These are phyloP conservation scores for Anguilla rostrata DNA, from an alignment of 2,113 vertebrate genomes.

Conservation along the genomic window DNA sequence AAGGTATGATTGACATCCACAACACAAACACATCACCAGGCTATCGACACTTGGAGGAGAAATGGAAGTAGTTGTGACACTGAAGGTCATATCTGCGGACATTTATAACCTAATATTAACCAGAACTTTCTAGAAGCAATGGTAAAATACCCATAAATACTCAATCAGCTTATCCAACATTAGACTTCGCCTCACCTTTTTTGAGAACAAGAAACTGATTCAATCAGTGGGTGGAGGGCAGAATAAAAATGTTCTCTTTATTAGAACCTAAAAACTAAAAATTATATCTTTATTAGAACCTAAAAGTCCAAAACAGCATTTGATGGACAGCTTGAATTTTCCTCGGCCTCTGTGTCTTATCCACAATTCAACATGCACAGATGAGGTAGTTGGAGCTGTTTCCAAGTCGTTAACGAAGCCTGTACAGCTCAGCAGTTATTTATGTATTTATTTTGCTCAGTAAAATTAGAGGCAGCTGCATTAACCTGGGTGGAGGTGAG, in stretches of 20 bases:
- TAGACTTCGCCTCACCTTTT: neutral
- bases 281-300: neutral
- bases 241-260: neutral
- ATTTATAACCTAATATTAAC: neutral
- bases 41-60: neutral
- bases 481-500: neutral
- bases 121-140: neutral
- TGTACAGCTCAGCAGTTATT: no score
- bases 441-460: neutral
- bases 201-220: neutral
- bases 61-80: neutral
- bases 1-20: slow-evolving; percentile 40
- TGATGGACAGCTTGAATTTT: neutral
- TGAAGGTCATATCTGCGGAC: neutral
- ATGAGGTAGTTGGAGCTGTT: neutral
- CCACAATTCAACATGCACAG: neutral
- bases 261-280: neutral
- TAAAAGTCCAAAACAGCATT: neutral
- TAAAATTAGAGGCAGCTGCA: neutral
- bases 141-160: neutral
- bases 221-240: no score
- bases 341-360: neutral
- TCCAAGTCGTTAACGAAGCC: no score
- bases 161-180: neutral
- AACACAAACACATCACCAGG: slow-evolving; percentile 32